Evolutionary conservation across 2,797 vertebrate species (phyloP).

Genomic region (Chromis chromis): DNA sequence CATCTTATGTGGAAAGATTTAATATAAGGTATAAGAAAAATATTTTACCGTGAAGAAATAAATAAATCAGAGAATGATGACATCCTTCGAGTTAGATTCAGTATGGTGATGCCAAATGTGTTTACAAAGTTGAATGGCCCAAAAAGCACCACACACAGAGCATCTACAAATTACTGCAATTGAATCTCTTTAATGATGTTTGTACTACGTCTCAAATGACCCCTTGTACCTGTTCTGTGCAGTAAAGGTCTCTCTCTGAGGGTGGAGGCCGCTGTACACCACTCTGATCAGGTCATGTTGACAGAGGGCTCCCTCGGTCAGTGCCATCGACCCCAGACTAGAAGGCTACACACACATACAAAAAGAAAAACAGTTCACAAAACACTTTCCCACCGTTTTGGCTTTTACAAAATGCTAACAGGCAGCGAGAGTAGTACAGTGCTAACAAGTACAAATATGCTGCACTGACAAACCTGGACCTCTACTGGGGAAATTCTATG

Average conservation of each 20-base stretch:
- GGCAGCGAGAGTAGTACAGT: neutral
- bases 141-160: neutral
- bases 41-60: conserved; percentile 1
- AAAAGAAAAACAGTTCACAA: conserved; percentile 18
- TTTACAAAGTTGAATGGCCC: neutral
- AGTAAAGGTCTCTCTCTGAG: conserved; percentile 98
- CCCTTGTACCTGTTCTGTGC: conserved; percentile 94
- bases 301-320: conserved; percentile 96
- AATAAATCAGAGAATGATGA: conserved; percentile 3
- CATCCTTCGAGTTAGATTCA: neutral
- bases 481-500: conserved; percentile 13
- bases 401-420: conserved; percentile 1
- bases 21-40: conserved; percentile 9
- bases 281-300: conserved; percentile 97
- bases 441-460: neutral
- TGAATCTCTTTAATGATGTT: conserved; percentile 21
- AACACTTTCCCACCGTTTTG: neutral
- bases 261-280: conserved; percentile 97
- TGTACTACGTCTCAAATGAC: neutral
- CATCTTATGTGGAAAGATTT: conserved; percentile 10
- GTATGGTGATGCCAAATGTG: neutral
- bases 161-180: conserved; percentile 7
- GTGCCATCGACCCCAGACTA: conserved; percentile 94
- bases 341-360: conserved; percentile 87
- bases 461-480: conserved; percentile 1